A percentile compares a stretch with the other conserved stretches of the same genome.
phyloP scores from a whole-genome alignment of 2,113 vertebrate species.

The Ranitomeya imitator region DNA sequence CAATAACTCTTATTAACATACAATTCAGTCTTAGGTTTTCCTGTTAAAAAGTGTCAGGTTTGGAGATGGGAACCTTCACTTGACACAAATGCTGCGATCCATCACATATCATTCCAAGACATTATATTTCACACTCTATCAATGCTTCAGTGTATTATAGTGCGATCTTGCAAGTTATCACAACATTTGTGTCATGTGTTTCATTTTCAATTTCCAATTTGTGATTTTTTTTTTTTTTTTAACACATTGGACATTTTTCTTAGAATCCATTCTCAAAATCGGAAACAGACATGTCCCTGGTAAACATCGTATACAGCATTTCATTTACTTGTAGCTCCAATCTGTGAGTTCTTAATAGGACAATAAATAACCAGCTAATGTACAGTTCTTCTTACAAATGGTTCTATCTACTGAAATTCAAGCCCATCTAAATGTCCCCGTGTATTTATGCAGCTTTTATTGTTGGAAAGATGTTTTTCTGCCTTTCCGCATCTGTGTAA shows the following conservation, averaged over 20 bases:
- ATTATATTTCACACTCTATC: not conserved
- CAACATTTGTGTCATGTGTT: too few species aligned
- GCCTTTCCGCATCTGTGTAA: not conserved
- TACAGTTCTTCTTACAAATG: not conserved
- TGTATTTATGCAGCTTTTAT: not conserved
- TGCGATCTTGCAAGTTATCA: not conserved
- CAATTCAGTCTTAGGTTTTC: too few species aligned
- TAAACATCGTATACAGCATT: not conserved
- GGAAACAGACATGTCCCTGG: not conserved
- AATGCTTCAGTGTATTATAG: not conserved
- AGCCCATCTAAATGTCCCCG: not conserved
- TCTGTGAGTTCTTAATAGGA: not conserved
- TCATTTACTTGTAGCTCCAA: not conserved
- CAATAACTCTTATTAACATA: too few species aligned
- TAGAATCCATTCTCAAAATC: not conserved
- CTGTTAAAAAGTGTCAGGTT: not conserved
- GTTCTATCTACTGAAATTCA: not conserved
- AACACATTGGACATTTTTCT: not conserved
- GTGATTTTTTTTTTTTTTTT: not conserved
- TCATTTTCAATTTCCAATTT: not conserved
- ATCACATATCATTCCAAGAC: not conserved
- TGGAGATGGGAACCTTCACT: not conserved
- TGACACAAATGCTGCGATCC: not conserved
- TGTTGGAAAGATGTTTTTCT: constrained; percentile 2
- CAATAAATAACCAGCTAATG: not conserved